These are phyloP conservation scores for Nebria salina DNA, from an alignment of 2,888 invertebrate species.

Conservation along the genomic window DNA sequence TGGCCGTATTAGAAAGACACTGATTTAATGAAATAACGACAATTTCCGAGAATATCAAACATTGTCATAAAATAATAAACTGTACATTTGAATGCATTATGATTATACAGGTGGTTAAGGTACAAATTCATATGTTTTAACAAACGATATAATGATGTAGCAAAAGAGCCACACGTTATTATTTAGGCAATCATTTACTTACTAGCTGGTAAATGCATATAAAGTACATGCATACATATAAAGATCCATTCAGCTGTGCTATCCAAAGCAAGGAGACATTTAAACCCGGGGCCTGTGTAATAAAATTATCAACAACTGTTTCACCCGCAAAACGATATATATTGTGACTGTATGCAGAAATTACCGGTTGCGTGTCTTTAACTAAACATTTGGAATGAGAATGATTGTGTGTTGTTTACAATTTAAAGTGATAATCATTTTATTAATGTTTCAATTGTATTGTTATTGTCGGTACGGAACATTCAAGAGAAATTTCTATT, in stretches of 20 bases:
- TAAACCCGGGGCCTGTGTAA: not conserved
- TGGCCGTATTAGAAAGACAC: not conserved
- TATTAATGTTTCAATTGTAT: not conserved
- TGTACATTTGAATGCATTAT: not conserved
- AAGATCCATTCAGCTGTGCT: not conserved
- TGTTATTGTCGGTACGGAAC: not conserved
- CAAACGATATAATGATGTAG: not conserved
- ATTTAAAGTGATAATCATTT: not conserved
- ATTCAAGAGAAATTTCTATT: not conserved
- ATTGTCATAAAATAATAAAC: not conserved
- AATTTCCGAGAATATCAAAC: not conserved
- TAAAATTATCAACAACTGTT: conserved; percentile 1
- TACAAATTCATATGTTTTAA: not conserved
- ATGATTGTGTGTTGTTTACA: not conserved
- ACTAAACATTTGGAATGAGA: not conserved
- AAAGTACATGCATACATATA: not conserved
- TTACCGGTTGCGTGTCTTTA: not conserved
- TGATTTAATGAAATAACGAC: not conserved
- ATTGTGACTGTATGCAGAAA: conserved; percentile 1
- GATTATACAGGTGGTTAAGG: not conserved
- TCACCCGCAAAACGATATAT: not conserved
- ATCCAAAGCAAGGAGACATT: not conserved
- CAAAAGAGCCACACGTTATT: not conserved
- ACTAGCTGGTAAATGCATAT: not conserved
- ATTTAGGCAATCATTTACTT: not conserved